Base-by-base conservation (phyloP, 1,140 invertebrate species). In the Monochamus saltuarius region DNA sequence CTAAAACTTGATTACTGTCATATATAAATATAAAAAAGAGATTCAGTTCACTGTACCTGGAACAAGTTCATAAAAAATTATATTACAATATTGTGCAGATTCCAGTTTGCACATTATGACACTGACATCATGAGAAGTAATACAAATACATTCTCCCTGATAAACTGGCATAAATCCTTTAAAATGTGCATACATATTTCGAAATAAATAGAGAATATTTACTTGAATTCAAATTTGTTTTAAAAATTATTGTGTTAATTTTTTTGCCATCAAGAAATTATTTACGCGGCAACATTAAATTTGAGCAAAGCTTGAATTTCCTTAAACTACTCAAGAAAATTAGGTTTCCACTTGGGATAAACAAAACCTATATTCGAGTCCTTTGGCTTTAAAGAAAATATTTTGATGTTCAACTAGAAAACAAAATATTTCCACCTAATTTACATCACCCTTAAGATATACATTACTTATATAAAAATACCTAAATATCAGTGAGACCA, bases 341-440 rank as follows among this genome's bases (percentile, higher is more conserved):
- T n/a, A 43, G 56, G 42, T 51, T 59, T 57, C 43, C 56, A 39
- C 35, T 39, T 45, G 60, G 2, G 22, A 29, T 6, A 57, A 57
- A 43, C 53, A 61, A 47, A 54, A 22, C 43, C 40, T 60, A 56
- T 22, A 37, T 36, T 56, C 34, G 56, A 59, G 40, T 61, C 61
- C 69, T 70, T 70, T 70, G 67, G 69, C 65, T 65, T 69, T 62
- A 45, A 64, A 67, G 62, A 65, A 59, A 55, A 59, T 61, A 19
- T 47, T 64, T 61, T 62, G 62, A 61, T 50, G 65, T 67, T 60
- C 57, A 61, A 67, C 65, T 69, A 68, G 62, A 59, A 66, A 66
- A 22, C 13, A 62, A 62, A 43, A 14, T 40, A 35, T 14, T 55
- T 49, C 29, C 37, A 57, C 36, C 45, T 46, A 57, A 54, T 57